Evolutionary conservation across 2,888 invertebrate species (phyloP).

Genomic region (Eledona agricola): DNA sequence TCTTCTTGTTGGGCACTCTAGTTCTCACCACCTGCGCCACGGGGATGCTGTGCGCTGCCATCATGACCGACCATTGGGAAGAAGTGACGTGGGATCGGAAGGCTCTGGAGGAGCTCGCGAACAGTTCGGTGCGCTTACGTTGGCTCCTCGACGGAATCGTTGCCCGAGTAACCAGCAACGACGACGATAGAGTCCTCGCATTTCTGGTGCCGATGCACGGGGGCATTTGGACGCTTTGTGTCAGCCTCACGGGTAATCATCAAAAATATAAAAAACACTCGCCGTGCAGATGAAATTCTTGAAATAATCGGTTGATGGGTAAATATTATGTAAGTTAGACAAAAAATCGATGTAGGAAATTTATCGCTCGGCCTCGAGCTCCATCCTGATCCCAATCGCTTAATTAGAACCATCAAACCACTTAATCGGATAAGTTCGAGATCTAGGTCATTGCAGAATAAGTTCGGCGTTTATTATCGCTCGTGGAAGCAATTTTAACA

Average conservation of each 20-base stretch:
- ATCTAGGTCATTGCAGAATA: no score
- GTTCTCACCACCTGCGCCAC: slow-evolving; percentile 80
- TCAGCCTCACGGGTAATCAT: slow-evolving; percentile 78
- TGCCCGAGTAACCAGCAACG: slow-evolving; percentile 66
- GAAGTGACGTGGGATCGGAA: slow-evolving; percentile 81
- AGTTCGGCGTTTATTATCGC: no score
- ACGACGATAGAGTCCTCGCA: slow-evolving; percentile 60
- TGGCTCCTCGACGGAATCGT: slow-evolving; percentile 83
- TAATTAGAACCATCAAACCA: no score
- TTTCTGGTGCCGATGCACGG: slow-evolving; percentile 88
- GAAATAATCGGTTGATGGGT: no score
- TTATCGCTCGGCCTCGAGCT: no score
- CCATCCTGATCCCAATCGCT: no score
- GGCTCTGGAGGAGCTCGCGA: slow-evolving; percentile 67
- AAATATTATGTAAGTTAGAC: no score
- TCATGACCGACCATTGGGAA: slow-evolving; percentile 93
- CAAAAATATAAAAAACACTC: neutral
- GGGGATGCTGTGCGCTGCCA: slow-evolving; percentile 82
- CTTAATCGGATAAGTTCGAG: no score
- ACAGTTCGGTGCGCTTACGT: slow-evolving; percentile 67
- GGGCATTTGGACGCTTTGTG: slow-evolving; percentile 91
- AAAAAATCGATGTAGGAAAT: no score
- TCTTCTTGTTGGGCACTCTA: slow-evolving; percentile 72
- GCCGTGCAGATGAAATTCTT: no score
- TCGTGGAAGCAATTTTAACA: no score